Evolutionary conservation across 2,797 vertebrate species (phyloP), one percentile per base, ranked within the genome.

Genomic region (Nannoperca australis): DNA sequence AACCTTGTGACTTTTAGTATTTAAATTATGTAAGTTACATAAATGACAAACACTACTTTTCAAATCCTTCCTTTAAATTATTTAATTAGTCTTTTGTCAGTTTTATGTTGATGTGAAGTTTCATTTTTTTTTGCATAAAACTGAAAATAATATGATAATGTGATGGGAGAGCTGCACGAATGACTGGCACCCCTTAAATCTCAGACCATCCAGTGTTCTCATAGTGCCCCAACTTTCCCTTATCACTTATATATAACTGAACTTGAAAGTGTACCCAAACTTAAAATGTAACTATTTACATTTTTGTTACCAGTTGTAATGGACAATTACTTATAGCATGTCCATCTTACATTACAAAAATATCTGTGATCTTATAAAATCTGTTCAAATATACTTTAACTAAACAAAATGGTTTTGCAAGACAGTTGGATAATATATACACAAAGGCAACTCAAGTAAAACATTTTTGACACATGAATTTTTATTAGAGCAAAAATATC

Each of bases 401-500:
- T 18, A 42, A 44, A 64, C 11, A 63, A 56, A 7, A n/a, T 6
- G 4, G 24, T 62, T 49, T 15, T 13, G 40, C 7, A 24, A 32
- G 38, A 53, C 2, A 36, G 20, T 38, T 18, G 53, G 14, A 70
- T n/a, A 36, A 73, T 30, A 56, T 13, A 24, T n/a, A 27, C 20
- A 58, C 18, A 66, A 84, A 71, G 24, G 54, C 36, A 55, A 72
- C 14, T 47, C 4, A 59, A 34, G 24, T 30, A 59, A 65, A 36
- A 24, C 10, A 30, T 73, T 75, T 83, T 87, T 49, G 40, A 86
- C 44, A 85, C 34, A 80, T 66, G 13, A 11, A 71, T 82, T 91
- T 93, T 92, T 91, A 91, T 91, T 92, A 81, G 81, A 89, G 82
- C 76, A 90, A 92, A 94, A 91, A 86, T 87, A 89, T 84, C 32